Evolutionary conservation across 2,888 invertebrate genomes (phyloP).

Genomic region (Baccha elongata): DNA sequence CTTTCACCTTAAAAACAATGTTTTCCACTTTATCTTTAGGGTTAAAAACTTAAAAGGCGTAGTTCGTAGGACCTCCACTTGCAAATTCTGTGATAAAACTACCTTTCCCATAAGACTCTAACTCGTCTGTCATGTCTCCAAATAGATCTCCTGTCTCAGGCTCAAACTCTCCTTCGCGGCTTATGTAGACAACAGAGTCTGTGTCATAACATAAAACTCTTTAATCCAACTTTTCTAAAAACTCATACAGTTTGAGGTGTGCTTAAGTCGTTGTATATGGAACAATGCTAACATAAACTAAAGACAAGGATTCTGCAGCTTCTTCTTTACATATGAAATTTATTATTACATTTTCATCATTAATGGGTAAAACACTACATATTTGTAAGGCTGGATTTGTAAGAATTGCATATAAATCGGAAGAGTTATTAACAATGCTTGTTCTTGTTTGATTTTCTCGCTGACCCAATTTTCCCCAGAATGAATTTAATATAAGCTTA

Average conservation of each 20-base stretch:
- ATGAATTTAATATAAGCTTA: constrained; percentile 68
- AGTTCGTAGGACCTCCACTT: too few species aligned
- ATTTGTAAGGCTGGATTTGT: not conserved
- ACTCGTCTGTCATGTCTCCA: too few species aligned
- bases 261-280: constrained; percentile 79
- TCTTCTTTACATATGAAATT: constrained; percentile 61
- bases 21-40: too few species aligned
- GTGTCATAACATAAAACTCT: constrained; percentile 79
- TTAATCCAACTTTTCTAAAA: constrained; percentile 76
- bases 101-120: too few species aligned
- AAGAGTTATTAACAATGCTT: too few species aligned
- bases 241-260: constrained; percentile 77
- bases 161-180: constrained; percentile 52
- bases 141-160: constrained; percentile 76
- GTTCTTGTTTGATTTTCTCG: too few species aligned
- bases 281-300: constrained; percentile 77
- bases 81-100: not conserved
- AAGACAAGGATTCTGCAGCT: not conserved
- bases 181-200: constrained; percentile 77
- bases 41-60: too few species aligned
- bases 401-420: too few species aligned
- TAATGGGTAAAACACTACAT: constrained; percentile 15
- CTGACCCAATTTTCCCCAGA: constrained; percentile 76
- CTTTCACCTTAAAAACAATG: too few species aligned
- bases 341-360: constrained; percentile 71